Conservation (phyloP, 2,888 invertebrate species). For the Trissolcus japonicus region DNA sequence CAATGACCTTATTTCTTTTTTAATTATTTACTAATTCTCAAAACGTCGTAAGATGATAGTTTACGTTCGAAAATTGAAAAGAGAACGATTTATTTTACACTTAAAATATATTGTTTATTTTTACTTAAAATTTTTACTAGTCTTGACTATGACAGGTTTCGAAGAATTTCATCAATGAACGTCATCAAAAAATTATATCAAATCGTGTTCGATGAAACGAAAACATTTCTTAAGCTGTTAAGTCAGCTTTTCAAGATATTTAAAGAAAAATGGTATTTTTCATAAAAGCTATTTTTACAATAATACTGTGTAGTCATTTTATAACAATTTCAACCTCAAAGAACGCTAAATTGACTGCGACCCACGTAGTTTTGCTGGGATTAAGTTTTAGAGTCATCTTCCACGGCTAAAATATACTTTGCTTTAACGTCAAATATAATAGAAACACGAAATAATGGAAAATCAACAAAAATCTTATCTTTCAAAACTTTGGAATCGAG, state of each 20-base stretch:
- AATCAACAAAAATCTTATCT: neutral
- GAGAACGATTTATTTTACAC: no score
- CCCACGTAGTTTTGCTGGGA: neutral
- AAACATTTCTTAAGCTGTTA: no score
- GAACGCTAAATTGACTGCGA: neutral
- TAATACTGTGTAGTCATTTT: neutral
- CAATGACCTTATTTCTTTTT: constrained; percentile 1
- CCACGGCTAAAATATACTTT: neutral
- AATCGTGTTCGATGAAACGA: no score
- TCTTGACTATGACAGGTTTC: no score
- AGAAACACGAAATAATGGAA: neutral
- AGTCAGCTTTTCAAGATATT: neutral
- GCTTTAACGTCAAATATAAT: neutral
- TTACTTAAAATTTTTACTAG: no score
- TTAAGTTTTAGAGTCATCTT: neutral
- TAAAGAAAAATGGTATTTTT: neutral
- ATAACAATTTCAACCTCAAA: constrained; percentile 1
- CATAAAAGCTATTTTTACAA: neutral
- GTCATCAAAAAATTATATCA: neutral
- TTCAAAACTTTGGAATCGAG: no score
- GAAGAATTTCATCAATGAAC: no score
- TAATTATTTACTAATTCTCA: no score
- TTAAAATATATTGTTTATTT: no score
- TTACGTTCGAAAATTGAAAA: no score
- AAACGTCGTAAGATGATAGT: no score